A percentile compares a stretch with the other conserved stretches of the same genome.
phyloP scores from a whole-genome alignment of 2,113 vertebrate genomes.

The Cyprinus carpio region DNA sequence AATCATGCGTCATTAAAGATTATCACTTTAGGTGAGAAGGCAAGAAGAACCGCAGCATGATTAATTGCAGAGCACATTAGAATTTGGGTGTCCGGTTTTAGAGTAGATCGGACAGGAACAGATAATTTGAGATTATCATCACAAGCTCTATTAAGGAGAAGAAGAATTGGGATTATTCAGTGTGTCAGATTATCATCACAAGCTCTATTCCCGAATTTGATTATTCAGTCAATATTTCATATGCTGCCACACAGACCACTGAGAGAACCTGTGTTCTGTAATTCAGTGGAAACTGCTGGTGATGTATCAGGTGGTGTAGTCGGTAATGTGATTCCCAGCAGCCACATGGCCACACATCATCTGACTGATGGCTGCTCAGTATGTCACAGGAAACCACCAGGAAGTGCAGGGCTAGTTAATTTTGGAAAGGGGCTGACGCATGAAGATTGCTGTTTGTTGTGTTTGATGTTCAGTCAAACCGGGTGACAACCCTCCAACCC shows the following conservation, averaged over 20 bases:
- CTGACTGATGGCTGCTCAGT: slow-evolving; percentile 12
- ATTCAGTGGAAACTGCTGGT: neutral
- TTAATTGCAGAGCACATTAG: slow-evolving; percentile 10
- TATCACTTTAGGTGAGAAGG: neutral
- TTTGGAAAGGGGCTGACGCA: slow-evolving; percentile 28
- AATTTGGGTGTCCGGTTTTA: neutral
- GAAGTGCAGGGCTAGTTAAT: slow-evolving; percentile 30
- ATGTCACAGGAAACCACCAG: slow-evolving; percentile 34
- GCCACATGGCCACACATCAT: slow-evolving; percentile 19
- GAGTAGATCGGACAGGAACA: neutral
- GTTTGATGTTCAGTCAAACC: slow-evolving; percentile 17
- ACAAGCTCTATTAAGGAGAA: no score
- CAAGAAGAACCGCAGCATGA: neutral
- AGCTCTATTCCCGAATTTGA: neutral
- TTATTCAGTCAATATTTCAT: neutral
- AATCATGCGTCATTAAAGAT: neutral
- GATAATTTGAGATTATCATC: neutral
- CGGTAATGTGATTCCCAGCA: no score
- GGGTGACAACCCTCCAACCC: neutral
- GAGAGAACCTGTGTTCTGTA: neutral
- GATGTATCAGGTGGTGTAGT: slow-evolving; percentile 6
- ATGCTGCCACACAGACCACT: neutral
- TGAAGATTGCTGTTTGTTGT: slow-evolving; percentile 40
- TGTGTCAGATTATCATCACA: no score
- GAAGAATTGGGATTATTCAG: no score